These are phyloP conservation scores for Aegithalos caudatus DNA, from an alignment of 2,113 vertebrate genomes.

Conservation along the genomic window DNA sequence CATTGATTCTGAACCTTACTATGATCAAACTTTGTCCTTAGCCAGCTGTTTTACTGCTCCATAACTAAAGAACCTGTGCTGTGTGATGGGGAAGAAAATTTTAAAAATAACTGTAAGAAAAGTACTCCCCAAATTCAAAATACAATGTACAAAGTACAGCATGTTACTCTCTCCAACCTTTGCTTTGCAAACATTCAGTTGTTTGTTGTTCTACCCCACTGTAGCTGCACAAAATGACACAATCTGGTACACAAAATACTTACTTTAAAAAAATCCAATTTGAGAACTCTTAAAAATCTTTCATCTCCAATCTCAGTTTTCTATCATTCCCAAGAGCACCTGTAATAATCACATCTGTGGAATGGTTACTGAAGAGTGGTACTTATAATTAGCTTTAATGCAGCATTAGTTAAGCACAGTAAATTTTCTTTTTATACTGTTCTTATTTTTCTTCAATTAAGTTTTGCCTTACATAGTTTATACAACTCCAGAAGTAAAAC, in stretches of 20 bases:
- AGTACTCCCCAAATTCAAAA: background rate
- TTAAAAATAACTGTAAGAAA: background rate
- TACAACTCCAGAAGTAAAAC: background rate
- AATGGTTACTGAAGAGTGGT: background rate
- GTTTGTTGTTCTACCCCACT: background rate
- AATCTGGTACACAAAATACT: background rate
- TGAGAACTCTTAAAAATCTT: background rate
- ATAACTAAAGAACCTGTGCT: background rate
- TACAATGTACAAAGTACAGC: background rate
- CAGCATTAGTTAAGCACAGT: background rate
- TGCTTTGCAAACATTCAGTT: background rate
- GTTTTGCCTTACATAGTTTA: background rate
- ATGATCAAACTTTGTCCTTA: background rate
- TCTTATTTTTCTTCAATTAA: background rate
- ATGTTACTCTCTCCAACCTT: background rate
- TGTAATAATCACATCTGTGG: background rate
- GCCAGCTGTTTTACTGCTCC: fast-evolving
- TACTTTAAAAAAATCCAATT: background rate
- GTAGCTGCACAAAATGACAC: background rate
- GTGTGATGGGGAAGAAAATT: background rate
- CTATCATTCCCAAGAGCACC: background rate
- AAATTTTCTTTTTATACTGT: background rate
- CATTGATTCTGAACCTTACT: background rate
- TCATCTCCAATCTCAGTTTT: background rate
- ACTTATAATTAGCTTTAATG: background rate